Percentiles rank a stretch among this genome's conserved stretches.
Evolutionary conservation across 2,888 invertebrate species (phyloP).

Genomic region (Tetragnatha montana): DNA sequence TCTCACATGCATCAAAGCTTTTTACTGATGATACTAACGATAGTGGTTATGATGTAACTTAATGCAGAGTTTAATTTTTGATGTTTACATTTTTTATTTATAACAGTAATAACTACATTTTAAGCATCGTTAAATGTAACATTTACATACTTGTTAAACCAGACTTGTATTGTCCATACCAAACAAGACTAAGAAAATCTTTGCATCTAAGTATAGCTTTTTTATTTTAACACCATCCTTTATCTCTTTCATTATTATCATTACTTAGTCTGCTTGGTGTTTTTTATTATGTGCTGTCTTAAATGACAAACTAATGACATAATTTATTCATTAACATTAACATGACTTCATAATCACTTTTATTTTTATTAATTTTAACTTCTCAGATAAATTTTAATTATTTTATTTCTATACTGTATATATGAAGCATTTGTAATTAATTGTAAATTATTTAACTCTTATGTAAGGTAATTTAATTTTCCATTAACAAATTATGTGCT

Average conservation of each 20-base stretch:
- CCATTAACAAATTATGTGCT: too few species aligned
- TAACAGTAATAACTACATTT: constrained; percentile 17
- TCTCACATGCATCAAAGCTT: constrained; percentile 53
- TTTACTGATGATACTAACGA: constrained; percentile 66
- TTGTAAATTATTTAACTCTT: too few species aligned
- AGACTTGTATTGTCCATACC: background rate
- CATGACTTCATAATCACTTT: too few species aligned
- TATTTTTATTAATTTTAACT: too few species aligned
- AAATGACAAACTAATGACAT: too few species aligned
- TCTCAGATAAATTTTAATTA: too few species aligned
- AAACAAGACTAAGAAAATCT: background rate
- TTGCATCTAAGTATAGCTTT: background rate
- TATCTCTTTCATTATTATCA: background rate
- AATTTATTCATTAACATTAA: too few species aligned
- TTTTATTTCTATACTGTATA: too few species aligned
- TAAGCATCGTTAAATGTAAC: constrained; percentile 35
- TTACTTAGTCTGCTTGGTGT: too few species aligned
- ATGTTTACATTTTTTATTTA: constrained; percentile 2
- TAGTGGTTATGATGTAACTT: constrained; percentile 69
- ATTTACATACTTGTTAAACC: background rate
- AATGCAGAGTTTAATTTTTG: background rate
- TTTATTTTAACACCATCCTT: background rate
- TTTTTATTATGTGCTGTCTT: too few species aligned
- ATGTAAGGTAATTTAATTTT: too few species aligned
- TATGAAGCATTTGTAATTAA: too few species aligned